These are phyloP conservation scores for Drosophila tanythrix DNA, from an alignment of 2,888 invertebrate genomes.

Conservation along the genomic window DNA sequence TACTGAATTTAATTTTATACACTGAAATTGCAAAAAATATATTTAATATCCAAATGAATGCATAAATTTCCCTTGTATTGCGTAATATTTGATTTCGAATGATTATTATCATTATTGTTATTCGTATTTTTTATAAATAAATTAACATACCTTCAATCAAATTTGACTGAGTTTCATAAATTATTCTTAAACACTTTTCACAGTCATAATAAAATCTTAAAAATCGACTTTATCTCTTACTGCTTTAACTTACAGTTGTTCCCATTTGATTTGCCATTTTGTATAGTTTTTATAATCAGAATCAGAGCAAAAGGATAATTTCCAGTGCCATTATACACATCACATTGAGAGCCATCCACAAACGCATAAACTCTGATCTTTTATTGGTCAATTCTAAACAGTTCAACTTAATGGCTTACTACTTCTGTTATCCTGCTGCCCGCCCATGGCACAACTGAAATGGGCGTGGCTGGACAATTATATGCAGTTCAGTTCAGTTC, in stretches of 20 bases:
- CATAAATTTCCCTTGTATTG: not conserved
- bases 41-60: not conserved
- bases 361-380: constrained; percentile 30
- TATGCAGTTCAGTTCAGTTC: constrained; percentile 55
- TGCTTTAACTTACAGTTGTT: not conserved
- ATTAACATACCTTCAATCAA: not conserved
- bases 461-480: constrained; percentile 69
- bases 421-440: constrained; percentile 43
- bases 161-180: too few relatives aligned
- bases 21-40: not conserved
- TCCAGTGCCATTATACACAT: constrained; percentile 7
- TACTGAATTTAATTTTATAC: not conserved
- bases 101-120: not conserved
- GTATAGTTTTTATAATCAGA: constrained; percentile 9
- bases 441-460: not conserved
- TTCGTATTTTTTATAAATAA: not conserved
- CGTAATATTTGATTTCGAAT: not conserved
- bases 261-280: constrained; percentile 1
- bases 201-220: not conserved
- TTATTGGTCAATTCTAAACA: constrained; percentile 52
- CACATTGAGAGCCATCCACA: constrained; percentile 5
- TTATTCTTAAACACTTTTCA: not conserved
- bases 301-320: constrained; percentile 6
- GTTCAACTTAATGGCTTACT: constrained; percentile 30
- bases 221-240: not conserved